Conservation (phyloP, 1,140 invertebrate species). For the Caerostris darwini region DNA sequence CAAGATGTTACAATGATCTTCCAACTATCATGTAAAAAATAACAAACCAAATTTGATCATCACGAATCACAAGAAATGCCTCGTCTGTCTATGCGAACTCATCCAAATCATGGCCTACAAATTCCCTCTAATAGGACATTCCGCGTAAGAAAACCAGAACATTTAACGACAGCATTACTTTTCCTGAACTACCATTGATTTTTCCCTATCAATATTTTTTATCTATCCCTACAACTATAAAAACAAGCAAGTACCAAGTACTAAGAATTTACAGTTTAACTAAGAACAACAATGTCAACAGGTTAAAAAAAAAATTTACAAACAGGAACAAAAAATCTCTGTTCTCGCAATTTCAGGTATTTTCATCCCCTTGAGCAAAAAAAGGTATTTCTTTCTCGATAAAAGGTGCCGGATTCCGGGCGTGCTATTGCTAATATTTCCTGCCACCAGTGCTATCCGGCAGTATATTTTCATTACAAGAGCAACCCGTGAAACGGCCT, state of each 20-base stretch:
- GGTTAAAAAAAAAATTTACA: background rate
- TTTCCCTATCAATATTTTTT: background rate
- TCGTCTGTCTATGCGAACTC: too few relatives aligned
- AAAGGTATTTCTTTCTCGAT: slow-evolving; percentile 10
- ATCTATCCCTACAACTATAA: background rate
- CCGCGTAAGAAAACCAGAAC: background rate
- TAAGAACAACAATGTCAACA: background rate
- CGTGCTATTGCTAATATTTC: slow-evolving; percentile 47
- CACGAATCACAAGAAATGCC: too few relatives aligned
- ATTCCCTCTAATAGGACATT: background rate
- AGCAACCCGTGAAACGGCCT: background rate
- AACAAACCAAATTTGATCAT: too few relatives aligned
- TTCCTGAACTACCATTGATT: background rate
- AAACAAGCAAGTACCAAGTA: background rate
- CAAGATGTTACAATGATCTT: too few relatives aligned
- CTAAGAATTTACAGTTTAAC: background rate
- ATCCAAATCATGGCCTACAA: background rate
- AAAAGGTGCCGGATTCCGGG: slow-evolving; percentile 23
- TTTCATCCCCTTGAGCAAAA: background rate
- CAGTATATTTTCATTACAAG: slow-evolving; percentile 59
- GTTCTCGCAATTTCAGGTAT: slow-evolving; percentile 14
- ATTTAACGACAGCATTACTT: background rate
- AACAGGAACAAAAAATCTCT: background rate
- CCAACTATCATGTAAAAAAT: too few relatives aligned
- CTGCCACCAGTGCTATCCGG: slow-evolving; percentile 52